Percentiles rank a stretch among this genome's conserved stretches.
phyloP scores from a whole-genome alignment of 2,113 vertebrate genomes.

The Heterotilapia buettikoferi region DNA sequence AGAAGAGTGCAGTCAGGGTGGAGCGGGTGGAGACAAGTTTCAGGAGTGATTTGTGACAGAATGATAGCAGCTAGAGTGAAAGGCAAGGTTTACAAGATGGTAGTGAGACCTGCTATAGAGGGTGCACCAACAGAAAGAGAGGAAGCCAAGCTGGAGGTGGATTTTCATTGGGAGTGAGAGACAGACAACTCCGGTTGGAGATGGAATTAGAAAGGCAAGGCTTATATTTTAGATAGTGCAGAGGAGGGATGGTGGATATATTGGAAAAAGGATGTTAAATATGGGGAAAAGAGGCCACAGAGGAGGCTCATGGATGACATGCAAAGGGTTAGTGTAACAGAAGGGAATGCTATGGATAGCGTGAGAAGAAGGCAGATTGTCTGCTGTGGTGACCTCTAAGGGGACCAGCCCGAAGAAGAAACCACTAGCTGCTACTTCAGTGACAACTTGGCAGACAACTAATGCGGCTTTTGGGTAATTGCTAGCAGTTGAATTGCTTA shows the following conservation, averaged over 20 bases:
- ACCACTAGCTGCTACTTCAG: background rate
- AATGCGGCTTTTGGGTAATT: background rate
- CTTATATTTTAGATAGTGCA: background rate
- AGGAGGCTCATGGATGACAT: background rate
- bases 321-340: background rate
- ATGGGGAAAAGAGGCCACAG: background rate
- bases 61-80: background rate
- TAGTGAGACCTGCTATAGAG: background rate
- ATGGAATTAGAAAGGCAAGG: background rate
- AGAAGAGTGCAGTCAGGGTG: background rate
- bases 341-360: background rate
- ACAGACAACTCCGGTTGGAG: fast-evolving
- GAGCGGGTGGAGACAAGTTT: background rate
- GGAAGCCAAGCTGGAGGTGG: background rate
- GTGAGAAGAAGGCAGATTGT: background rate
- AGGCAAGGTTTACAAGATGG: background rate
- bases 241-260: background rate
- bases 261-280: background rate
- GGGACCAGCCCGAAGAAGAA: background rate
- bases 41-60: background rate
- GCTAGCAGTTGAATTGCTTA: background rate
- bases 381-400: background rate
- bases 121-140: background rate
- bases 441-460: background rate
- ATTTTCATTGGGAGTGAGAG: background rate